Base-by-base conservation (phyloP, 2,888 invertebrate species). In the Ichneumoninae sp. region DNA sequence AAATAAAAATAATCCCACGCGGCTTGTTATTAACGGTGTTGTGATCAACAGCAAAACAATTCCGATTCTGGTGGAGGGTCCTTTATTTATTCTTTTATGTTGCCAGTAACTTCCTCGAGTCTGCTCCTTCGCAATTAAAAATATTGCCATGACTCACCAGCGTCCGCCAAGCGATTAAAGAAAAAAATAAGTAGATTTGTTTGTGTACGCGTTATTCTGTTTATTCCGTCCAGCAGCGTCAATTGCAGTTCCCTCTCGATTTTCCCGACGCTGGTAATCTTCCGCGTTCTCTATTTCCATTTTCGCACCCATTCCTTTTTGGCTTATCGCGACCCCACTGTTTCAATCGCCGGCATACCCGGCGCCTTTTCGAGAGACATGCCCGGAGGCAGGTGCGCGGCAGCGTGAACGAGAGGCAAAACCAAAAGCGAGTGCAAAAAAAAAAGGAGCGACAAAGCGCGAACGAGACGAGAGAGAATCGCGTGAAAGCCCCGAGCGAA, bases 401-500 rank as follows among this genome's bases (percentile, higher is more conserved):
- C 13, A 26, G 57, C 22, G 57, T 26, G 26, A 57, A 57, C 26
- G 57, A 26, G 57, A 8, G 57, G 57, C 57, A 57, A 57, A 57
- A 57, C 22, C 22, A 26, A 57, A 57, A 26, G 22, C 54, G 57
- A 8, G n/a, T 2, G 3, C 3, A 57, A 57, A 10, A 57, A 26
- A 26, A 57, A 57, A 33, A 69, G n/a, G 33, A 4, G 50, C 26
- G 70, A 33, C 16, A 36, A 50, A 52, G 52, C 57, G 36, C 19
- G 16, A 22, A 52, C 22, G 13, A 22, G 52, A 54, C 54, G 66
- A 52, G 44, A 54, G 19, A n/a, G 26, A 40, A 13, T 3, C 22
- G 66, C 33, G 30, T 40, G 76, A 54, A 76, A 66, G 57, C 57
- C 22, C 26, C 66, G 54, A 57, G 54, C 8, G 30, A 50, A 68